Base-by-base conservation (phyloP, 2,888 invertebrate genomes). In the Piscicola geometra region DNA sequence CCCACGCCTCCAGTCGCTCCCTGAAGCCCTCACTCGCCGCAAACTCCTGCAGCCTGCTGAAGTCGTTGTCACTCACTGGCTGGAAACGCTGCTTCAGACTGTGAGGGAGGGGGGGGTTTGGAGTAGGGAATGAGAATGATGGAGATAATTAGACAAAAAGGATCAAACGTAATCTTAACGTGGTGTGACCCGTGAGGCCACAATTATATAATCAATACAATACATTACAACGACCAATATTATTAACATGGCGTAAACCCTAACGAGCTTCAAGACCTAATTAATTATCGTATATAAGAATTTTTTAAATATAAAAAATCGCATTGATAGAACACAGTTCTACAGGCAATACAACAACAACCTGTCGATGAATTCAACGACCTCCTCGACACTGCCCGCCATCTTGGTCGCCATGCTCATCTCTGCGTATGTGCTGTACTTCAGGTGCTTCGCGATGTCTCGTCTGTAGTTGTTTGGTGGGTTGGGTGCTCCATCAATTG, bases 331-430 rank as follows among this genome's bases (percentile, higher is more conserved):
- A n/a, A n/a, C n/a, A n/a, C n/a, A n/a, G n/a, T n/a, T n/a, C 32
- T 15, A 50, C 21, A 28, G 18, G 30, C 3, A 56, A 5, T 5
- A 32, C n/a, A 33, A 15, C 72, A 21, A 68, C 50, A 33, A 80
- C 78, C 73, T 78, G 9, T 90, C 88, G 35, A 96, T 87, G 77
- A 91, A 88, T 77, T 89, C 88, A 79, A 90, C 87, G 0, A 94
- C 90, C 84, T 91, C 91, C 73, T 91, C 89, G 21, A 92, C 86
- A 79, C 88, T 90, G 12, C 91, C 92, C 9, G 94, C 93, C 93
- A 96, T 91, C 88, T 94, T 95, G 0, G 93, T 94, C 86, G 92
- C 90, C 93, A 96, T 93, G 52, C 92, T 93, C 90, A 95, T 90
- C 56, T 93, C 90, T 0, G 90, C 91, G 85, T 88, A 95, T 75